A percentile compares a stretch with the other conserved stretches of the same genome.
Evolutionary conservation across 2,888 invertebrate species (phyloP).

Genomic region (Meiosimyza platycephala): DNA sequence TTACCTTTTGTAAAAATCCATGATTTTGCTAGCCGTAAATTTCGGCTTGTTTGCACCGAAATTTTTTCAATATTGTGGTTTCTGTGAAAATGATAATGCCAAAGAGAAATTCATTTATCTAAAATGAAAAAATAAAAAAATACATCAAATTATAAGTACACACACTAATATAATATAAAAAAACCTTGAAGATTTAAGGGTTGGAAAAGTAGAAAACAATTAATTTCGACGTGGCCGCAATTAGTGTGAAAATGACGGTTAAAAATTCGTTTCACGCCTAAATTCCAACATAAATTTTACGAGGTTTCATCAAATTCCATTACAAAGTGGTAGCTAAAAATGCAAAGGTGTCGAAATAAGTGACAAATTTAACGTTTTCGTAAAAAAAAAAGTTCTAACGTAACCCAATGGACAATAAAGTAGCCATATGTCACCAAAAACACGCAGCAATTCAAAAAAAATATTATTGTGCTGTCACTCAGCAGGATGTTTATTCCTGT

Average conservation of each 20-base stretch:
- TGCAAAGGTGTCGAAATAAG: conserved; percentile 53
- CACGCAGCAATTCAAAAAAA: conserved; percentile 8
- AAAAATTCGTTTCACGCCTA: conserved; percentile 35
- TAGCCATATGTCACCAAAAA: conserved; percentile 32
- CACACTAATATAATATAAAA: conserved; percentile 1
- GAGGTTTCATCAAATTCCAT: background rate
- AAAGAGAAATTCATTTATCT: conserved; percentile 41
- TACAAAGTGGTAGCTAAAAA: background rate
- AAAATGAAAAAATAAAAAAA: conserved; percentile 41
- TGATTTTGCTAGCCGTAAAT: conserved; percentile 47
- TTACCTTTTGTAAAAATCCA: conserved; percentile 59
- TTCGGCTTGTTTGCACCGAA: background rate
- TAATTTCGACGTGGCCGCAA: conserved; percentile 58
- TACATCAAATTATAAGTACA: conserved; percentile 19
- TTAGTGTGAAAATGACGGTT: conserved; percentile 58
- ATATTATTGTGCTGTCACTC: conserved; percentile 28
- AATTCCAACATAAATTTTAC: conserved; percentile 18
- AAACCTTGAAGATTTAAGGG: conserved; percentile 20
- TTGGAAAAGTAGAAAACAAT: conserved; percentile 42
- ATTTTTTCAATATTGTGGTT: conserved; percentile 14
- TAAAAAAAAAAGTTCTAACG: background rate
- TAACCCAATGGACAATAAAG: conserved; percentile 7
- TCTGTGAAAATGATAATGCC: conserved; percentile 27
- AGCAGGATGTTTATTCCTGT: conserved; percentile 23
- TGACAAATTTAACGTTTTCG: conserved; percentile 44